A percentile compares a stretch with the other conserved stretches of the same genome.
Evolutionary conservation across 2,113 vertebrate genomes (phyloP).

Genomic region (Gavialis gangeticus): DNA sequence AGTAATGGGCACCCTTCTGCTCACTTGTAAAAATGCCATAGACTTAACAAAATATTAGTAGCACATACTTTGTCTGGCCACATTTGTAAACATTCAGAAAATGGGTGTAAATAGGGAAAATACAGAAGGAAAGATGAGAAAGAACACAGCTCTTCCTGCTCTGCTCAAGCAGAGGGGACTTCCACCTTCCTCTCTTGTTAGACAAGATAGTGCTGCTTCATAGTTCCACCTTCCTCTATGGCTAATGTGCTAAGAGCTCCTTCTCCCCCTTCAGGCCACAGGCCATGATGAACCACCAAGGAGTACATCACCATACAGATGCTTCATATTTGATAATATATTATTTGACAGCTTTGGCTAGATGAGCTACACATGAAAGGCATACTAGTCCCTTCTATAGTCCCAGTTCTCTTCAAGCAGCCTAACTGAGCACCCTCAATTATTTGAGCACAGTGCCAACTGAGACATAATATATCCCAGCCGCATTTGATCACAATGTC

Average conservation of each 20-base stretch:
- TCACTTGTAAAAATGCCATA: background rate
- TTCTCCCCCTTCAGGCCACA: background rate
- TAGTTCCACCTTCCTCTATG: background rate
- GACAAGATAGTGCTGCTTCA: background rate
- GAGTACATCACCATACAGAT: background rate
- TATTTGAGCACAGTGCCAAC: too few species aligned
- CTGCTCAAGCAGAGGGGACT: background rate
- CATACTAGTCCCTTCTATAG: fast-evolving
- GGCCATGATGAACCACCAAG: background rate
- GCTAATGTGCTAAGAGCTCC: background rate
- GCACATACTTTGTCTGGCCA: background rate
- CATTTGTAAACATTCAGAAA: background rate
- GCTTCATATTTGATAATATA: fast-evolving
- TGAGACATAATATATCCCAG: fast-evolving
- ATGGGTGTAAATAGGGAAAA: background rate
- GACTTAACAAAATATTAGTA: background rate
- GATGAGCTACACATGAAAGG: background rate
- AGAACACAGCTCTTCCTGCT: background rate
- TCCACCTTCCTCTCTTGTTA: background rate
- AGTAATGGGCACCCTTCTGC: background rate
- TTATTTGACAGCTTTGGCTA: background rate
- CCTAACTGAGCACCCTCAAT: background rate
- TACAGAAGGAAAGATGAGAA: background rate
- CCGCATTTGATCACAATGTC: fast-evolving
- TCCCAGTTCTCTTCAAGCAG: fast-evolving